phyloP scores from a whole-genome alignment of 2,888 invertebrate genomes.

The Chrysodeixis includens region DNA sequence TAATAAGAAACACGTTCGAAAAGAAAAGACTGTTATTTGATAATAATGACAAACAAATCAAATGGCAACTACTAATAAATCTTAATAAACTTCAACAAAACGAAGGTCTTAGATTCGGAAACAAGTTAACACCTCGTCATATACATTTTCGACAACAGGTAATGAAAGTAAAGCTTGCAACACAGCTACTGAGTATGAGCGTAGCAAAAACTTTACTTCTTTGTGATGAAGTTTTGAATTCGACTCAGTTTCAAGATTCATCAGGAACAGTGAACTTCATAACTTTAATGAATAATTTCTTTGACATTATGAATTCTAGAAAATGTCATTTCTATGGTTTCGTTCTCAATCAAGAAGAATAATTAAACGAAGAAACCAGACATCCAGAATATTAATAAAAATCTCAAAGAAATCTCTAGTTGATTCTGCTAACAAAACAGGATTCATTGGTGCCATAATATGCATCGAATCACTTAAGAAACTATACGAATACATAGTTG shows the following conservation, averaged over 20 bases:
- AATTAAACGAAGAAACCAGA: no score
- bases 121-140: slow-evolving; percentile 34
- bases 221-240: slow-evolving; percentile 21
- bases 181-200: slow-evolving; percentile 31
- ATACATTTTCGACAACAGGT: slow-evolving; percentile 36
- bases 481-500: no score
- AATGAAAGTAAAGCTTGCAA: slow-evolving; percentile 41
- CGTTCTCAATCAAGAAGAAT: no score
- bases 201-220: slow-evolving; percentile 32
- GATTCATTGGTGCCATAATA: no score
- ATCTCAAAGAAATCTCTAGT: no score
- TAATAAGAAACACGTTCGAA: slow-evolving; percentile 51
- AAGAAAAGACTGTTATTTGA: no score
- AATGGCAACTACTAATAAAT: slow-evolving; percentile 46
- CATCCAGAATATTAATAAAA: no score
- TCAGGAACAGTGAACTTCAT: slow-evolving; percentile 37
- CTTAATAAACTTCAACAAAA: slow-evolving; percentile 41
- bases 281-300: slow-evolving; percentile 25
- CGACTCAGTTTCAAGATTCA: slow-evolving; percentile 12
- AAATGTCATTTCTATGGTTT: slow-evolving; percentile 21
- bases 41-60: no score
- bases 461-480: no score
- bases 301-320: slow-evolving; percentile 19
- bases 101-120: slow-evolving; percentile 40
- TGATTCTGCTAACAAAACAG: no score